Evolutionary conservation across 2,888 invertebrate genomes (phyloP), one percentile per base, ranked within the genome.

Genomic region (Rhingia rostrata): DNA sequence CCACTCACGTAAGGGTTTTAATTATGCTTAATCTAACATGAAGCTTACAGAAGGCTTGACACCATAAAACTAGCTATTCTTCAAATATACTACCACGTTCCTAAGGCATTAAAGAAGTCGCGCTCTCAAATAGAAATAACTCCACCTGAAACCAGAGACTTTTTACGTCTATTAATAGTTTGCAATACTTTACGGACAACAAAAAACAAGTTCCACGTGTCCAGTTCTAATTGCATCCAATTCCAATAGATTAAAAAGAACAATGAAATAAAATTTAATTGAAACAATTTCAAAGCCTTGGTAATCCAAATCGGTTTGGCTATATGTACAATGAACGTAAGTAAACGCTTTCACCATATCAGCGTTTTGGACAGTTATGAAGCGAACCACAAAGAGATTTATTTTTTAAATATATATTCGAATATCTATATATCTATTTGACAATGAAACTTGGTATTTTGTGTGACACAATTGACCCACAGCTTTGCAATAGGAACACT

Each of bases 391-490:
- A 56, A 56, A 56, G 41, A 39, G 56, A 64, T 41, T 64, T 49
- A 56, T 49, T 54, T 63, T 39, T 49, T 49, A 47, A 12, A 45
- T 45, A 12, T 45, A 6, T 49, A 49, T 32, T 30, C 9, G 9
- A 30, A 22, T 49, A 4, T 30, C 6, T 30, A 6, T 30, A 30
- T 0, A 64, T 47, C 14, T 45, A 47, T 41, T 37, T 22, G 32
- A 64, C 35, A 73, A 61, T 61, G n/a, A 32, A 32, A 58, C 6
- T 10, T 43, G n/a, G 32, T 30, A 30, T 6, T 41, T 6, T 58
- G 9, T 66, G 41, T 35, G 9, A 41, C 58, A 66, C 64, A 66
- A 66, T 56, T 75, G 51, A 75, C 67, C 53, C 51, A 66, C 56
- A 35, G 12, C 37, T 43, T 37, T 60, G 32, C 51, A 35, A 43